Percentiles rank a stretch among this genome's conserved stretches.
Evolutionary conservation across 2,888 invertebrate species (phyloP).

Genomic region (Cantharis lateralis): DNA sequence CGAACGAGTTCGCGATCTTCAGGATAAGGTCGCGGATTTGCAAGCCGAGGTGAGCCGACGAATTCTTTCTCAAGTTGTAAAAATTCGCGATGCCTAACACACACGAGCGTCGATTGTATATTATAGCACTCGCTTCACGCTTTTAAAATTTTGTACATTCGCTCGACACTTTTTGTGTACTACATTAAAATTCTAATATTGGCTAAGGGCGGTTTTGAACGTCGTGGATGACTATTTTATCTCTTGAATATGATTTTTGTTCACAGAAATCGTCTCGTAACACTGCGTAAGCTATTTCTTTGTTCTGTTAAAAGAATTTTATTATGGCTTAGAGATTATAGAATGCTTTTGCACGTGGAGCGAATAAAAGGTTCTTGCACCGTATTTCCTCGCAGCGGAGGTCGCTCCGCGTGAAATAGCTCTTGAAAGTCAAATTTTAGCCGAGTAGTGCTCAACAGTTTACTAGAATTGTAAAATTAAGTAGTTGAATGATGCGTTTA

Average conservation of each 20-base stretch:
- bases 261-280: neutral
- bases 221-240: neutral
- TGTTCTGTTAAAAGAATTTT: neutral
- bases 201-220: neutral
- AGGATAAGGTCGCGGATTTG: constrained; percentile 90
- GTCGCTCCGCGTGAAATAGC: neutral
- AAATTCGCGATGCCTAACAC: neutral
- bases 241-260: neutral
- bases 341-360: neutral
- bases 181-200: neutral
- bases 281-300: constrained; percentile 1
- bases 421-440: neutral
- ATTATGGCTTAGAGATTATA: neutral
- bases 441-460: neutral
- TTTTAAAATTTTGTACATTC: constrained; percentile 1
- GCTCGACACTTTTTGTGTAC: neutral
- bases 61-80: neutral
- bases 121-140: neutral
- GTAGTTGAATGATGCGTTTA: neutral
- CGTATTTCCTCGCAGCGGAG: no score
- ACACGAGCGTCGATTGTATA: neutral
- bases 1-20: constrained; percentile 85
- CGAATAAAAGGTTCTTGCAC: neutral
- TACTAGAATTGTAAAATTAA: neutral
- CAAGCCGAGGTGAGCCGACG: constrained; percentile 82